Evolutionary conservation across 2,888 invertebrate genomes (phyloP).

Genomic region (Sarcophaga rosellei): DNA sequence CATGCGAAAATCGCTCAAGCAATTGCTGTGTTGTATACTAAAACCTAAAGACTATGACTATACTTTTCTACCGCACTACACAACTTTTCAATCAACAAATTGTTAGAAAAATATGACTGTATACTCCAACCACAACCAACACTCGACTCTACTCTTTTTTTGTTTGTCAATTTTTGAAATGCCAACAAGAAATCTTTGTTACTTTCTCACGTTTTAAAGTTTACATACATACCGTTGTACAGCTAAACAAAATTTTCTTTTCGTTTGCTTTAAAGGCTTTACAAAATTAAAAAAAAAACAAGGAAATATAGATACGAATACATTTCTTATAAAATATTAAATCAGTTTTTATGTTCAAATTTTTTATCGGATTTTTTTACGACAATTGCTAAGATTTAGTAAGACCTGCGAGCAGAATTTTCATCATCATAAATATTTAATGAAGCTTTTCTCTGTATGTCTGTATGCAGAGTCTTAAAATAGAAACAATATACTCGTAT

Average conservation of each 20-base stretch:
- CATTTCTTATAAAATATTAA: slow-evolving; percentile 25
- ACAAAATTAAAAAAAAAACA: background rate
- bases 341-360: background rate
- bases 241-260: no score
- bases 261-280: slow-evolving; percentile 21
- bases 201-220: background rate
- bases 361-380: slow-evolving; percentile 12
- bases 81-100: no score
- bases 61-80: no score
- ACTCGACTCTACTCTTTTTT: background rate
- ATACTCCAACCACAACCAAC: background rate
- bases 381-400: background rate
- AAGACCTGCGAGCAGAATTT: background rate
- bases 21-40: no score
- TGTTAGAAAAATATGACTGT: no score
- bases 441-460: background rate
- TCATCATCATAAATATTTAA: slow-evolving; percentile 10
- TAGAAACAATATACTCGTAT: no score
- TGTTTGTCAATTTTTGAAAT: background rate
- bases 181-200: background rate
- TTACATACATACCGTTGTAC: background rate
- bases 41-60: no score
- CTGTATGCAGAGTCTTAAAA: background rate
- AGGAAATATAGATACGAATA: background rate
- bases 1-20: no score